Evolutionary conservation across 2,113 vertebrate genomes (phyloP).

Genomic region (Erythrolamprus reginae): DNA sequence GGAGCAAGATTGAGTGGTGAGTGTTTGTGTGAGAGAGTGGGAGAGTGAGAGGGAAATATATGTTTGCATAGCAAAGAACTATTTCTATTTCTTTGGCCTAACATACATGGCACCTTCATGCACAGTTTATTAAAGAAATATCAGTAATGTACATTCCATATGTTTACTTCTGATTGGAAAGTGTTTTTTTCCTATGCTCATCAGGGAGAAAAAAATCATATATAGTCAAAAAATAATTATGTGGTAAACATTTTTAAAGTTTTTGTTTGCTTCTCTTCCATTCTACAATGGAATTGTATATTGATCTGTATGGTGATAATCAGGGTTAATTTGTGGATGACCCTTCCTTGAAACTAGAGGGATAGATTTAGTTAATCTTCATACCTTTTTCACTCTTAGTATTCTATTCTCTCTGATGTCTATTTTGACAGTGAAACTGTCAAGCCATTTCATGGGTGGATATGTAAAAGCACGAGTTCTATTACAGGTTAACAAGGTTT

Average conservation of each 20-base stretch:
- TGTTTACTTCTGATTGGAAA: neutral
- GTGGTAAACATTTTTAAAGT: neutral
- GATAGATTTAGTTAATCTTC: slow-evolving; percentile 7
- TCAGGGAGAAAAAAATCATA: neutral
- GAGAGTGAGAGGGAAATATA: neutral
- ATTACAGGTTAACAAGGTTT: slow-evolving; percentile 28
- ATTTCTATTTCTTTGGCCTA: neutral
- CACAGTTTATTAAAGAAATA: neutral
- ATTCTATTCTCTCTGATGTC: neutral
- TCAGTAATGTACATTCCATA: neutral
- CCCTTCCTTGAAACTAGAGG: neutral
- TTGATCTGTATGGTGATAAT: neutral
- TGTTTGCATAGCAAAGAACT: neutral
- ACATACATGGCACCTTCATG: neutral
- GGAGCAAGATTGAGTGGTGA: too few species aligned
- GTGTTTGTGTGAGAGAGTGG: neutral
- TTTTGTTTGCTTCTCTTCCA: neutral
- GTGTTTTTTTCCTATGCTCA: neutral
- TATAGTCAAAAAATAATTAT: neutral
- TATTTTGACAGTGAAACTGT: slow-evolving; percentile 13
- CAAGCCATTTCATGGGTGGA: slow-evolving; percentile 23
- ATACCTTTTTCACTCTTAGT: neutral
- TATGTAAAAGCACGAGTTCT: slow-evolving; percentile 22
- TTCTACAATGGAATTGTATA: neutral
- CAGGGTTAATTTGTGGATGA: neutral